These are phyloP conservation scores for Pseudorasbora parva DNA, from an alignment of 2,113 vertebrate genomes.

Conservation along the genomic window DNA sequence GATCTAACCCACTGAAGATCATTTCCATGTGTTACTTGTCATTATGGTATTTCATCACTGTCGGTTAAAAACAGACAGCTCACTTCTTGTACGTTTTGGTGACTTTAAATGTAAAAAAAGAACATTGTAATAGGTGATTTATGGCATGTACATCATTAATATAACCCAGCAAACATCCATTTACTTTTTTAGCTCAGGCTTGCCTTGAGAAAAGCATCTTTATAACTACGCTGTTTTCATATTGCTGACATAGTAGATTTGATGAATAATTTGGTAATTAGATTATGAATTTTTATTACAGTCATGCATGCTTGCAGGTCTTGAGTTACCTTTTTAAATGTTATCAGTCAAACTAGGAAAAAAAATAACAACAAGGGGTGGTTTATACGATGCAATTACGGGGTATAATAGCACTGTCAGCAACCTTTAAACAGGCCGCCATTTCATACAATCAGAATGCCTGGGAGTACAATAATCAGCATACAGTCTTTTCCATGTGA, in stretches of 20 bases:
- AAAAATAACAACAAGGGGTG: not conserved
- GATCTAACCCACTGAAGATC: too few species aligned
- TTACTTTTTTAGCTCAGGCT: not conserved
- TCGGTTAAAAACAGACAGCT: too few species aligned
- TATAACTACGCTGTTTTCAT: not conserved
- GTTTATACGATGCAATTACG: not conserved
- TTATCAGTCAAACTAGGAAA: not conserved
- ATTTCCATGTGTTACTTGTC: too few species aligned
- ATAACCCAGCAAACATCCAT: not conserved
- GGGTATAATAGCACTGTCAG: not conserved
- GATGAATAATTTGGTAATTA: not conserved
- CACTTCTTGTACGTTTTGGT: not conserved
- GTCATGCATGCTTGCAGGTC: not conserved
- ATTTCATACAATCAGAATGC: conserved; percentile 38
- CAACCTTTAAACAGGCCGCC: not conserved
- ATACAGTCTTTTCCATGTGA: conserved; percentile 47
- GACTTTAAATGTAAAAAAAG: not conserved
- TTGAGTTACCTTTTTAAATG: not conserved
- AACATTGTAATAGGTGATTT: not conserved
- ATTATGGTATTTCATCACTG: too few species aligned
- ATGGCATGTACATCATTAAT: not conserved
- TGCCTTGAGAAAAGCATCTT: not conserved
- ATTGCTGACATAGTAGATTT: not conserved
- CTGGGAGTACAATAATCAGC: not conserved
- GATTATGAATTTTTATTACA: not conserved